These are phyloP conservation scores for Tenthredo distinguenda DNA, from an alignment of 2,888 invertebrate genomes.

Conservation along the genomic window DNA sequence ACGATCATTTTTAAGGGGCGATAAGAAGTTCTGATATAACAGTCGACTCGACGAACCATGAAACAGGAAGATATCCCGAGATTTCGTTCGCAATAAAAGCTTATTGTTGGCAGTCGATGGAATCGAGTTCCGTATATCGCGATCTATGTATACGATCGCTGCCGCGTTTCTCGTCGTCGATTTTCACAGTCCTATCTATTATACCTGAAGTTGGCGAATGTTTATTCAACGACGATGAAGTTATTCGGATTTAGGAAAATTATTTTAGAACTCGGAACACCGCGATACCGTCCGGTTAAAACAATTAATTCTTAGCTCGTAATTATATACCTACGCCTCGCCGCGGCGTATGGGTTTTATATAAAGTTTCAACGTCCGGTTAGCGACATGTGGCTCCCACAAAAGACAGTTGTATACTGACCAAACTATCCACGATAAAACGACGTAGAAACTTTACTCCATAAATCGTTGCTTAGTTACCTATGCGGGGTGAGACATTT, in stretches of 20 bases:
- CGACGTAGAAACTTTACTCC: constrained; percentile 35
- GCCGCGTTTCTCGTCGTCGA: neutral
- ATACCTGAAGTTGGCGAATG: neutral
- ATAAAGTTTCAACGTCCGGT: constrained; percentile 52
- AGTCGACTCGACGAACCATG: neutral
- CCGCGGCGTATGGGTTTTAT: constrained; percentile 8
- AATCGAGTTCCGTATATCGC: neutral
- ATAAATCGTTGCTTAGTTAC: constrained; percentile 34
- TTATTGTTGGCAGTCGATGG: constrained; percentile 9
- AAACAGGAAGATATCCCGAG: neutral
- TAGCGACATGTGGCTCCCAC: constrained; percentile 59
- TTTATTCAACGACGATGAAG: neutral
- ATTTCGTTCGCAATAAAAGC: constrained; percentile 5
- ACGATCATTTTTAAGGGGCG: constrained; percentile 2
- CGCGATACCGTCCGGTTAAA: neutral
- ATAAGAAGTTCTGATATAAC: neutral
- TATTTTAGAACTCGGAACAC: neutral
- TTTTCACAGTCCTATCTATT: neutral
- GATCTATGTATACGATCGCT: neutral
- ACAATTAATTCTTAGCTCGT: constrained; percentile 11
- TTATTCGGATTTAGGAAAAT: neutral
- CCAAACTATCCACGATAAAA: constrained; percentile 45
- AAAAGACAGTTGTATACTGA: constrained; percentile 62
- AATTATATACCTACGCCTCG: constrained; percentile 21
- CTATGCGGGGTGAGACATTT: constrained; percentile 25